phyloP scores from a whole-genome alignment of 2,113 vertebrate genomes.

The Colossoma macropomum region DNA sequence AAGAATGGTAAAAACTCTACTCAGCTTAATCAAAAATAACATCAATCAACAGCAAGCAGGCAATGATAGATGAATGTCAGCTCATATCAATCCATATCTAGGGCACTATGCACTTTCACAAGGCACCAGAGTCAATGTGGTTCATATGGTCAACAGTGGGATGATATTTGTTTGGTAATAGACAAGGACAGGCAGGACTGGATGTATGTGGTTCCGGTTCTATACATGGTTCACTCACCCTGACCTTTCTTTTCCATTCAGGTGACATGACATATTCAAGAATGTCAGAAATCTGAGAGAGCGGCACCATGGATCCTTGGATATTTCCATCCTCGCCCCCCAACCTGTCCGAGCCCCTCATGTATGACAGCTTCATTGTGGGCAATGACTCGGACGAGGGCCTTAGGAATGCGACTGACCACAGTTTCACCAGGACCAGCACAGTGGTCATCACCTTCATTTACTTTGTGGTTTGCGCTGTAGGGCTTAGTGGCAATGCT shows the following conservation, averaged over 20 bases:
- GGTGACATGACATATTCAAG: constrained; percentile 59
- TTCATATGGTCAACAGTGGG: background rate
- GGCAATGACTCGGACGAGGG: constrained; percentile 75
- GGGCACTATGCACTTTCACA: background rate
- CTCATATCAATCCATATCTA: background rate
- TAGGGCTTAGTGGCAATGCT: constrained; percentile 91
- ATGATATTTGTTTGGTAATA: background rate
- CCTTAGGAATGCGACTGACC: constrained; percentile 74
- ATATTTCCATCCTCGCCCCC: constrained; percentile 70
- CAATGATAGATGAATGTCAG: background rate
- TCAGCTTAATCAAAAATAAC: background rate
- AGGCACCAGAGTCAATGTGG: background rate
- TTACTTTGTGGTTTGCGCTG: constrained; percentile 91
- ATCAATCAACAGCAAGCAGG: background rate
- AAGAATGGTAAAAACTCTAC: background rate
- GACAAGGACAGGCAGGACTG: background rate
- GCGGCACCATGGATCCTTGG: constrained; percentile 72
- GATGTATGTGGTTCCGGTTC: background rate
- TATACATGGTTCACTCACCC: constrained; percentile 18
- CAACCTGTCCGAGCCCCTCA: constrained; percentile 77
- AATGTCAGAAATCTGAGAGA: constrained; percentile 30
- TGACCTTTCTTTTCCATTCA: constrained; percentile 49
- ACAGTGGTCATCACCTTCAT: constrained; percentile 92
- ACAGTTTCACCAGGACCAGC: constrained; percentile 84
- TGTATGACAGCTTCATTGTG: constrained; percentile 75